phyloP scores from a whole-genome alignment of 2,888 invertebrate genomes.

The Rhagium mordax region DNA sequence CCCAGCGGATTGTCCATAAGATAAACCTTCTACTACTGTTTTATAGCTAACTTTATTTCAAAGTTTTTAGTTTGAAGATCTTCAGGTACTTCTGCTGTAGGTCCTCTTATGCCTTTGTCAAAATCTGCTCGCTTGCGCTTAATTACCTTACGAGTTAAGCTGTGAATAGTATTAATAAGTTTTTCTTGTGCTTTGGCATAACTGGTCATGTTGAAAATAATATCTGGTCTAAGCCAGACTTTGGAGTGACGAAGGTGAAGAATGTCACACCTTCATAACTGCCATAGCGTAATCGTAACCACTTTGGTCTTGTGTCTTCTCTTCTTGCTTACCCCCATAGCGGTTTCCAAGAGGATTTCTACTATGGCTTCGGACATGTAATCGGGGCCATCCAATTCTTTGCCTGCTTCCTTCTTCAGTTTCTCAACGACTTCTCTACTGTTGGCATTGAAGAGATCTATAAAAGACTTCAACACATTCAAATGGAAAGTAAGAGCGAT shows the following conservation, averaged over 20 bases:
- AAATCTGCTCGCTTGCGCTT: conserved; percentile 77
- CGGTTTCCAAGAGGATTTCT: conserved; percentile 86
- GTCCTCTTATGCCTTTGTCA: conserved; percentile 70
- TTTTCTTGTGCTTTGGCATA: conserved; percentile 84
- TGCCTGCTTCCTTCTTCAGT: conserved; percentile 80
- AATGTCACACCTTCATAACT: conserved; percentile 91
- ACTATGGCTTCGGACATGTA: conserved; percentile 90
- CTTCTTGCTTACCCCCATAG: conserved; percentile 91
- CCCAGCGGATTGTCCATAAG: conserved; percentile 75
- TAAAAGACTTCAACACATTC: conserved; percentile 89
- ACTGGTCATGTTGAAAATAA: conserved; percentile 83
- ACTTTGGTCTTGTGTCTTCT: conserved; percentile 85
- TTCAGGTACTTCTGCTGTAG: conserved; percentile 65
- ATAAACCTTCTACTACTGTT: conserved; percentile 76
- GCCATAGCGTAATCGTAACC: conserved; percentile 90
- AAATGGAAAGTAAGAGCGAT: conserved; percentile 92
- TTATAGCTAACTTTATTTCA: conserved; percentile 66
- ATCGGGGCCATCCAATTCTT: conserved; percentile 85
- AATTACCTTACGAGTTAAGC: conserved; percentile 83
- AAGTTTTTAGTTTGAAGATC: conserved; percentile 66
- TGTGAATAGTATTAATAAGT: conserved; percentile 83
- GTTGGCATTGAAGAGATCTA: conserved; percentile 88
- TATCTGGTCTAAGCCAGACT: conserved; percentile 84
- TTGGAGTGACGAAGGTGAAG: conserved; percentile 87
- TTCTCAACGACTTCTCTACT: conserved; percentile 83